Evolutionary conservation across 2,113 vertebrate species (phyloP), one percentile per base, ranked within the genome.

Genomic region (Nerophis ophidion): DNA sequence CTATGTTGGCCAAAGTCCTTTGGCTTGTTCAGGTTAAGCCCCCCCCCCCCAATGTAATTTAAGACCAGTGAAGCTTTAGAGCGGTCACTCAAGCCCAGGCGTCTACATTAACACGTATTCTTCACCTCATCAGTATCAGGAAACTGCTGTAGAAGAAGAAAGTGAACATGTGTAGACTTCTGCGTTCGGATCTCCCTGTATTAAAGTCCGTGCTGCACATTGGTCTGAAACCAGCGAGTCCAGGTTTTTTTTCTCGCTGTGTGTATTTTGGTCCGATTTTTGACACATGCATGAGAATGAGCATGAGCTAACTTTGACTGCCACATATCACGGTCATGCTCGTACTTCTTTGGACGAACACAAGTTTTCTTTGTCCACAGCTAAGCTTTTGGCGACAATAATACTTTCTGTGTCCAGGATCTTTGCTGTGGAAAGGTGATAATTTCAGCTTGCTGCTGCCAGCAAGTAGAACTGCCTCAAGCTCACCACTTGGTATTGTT

Each of bases 61-160:
- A 85, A 85, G 71, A 86, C 80, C 69, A 66, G 77, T 68, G 81
- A 84, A 66, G 69, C 72, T 83, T 80, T 81, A 76, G 83, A 74
- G 74, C 86, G 79, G 76, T 68, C 79, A 70, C 71, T 83, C 81
- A 77, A 71, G 77, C 75, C 65, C 51, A 58, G 71, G 66, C 66
- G 56, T 74, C 76, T 72, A 71, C 79, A 78, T 85, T 81, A 74
- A 72, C 79, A 76, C 70, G 76, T 77, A 83, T 73, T 81, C 56
- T 70, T 79, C 70, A 70, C 70, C 70, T 78, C 80, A 70, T 68
- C 71, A 35, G 68, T 48, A 68, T 68, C 57, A 66, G 61, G 67
- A 79, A 52, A 46, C 8, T 51, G 52, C 66, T 44, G 17, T 4
- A n/a, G 70, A 63, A 50, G 55, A 60, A 65, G 60, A 26, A 26